Evolutionary conservation across 2,113 vertebrate species (phyloP).

Genomic region (Cyprinus carpio): DNA sequence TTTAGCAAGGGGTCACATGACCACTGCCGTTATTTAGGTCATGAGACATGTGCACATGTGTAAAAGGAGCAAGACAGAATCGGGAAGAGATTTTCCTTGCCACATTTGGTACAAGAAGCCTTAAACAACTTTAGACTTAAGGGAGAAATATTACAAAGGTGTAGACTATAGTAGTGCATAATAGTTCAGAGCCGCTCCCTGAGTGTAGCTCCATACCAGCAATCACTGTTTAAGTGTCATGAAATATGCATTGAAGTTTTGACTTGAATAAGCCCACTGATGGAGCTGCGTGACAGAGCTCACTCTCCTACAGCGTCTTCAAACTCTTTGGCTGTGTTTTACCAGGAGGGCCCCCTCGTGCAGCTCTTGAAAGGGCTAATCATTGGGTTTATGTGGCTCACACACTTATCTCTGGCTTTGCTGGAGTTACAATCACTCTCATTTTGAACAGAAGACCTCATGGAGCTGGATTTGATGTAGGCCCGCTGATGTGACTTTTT

Average conservation of each 20-base stretch:
- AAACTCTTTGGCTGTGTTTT: background rate
- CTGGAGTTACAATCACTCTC: slow-evolving; percentile 6
- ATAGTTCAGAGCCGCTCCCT: background rate
- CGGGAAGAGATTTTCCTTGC: background rate
- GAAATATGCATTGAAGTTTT: slow-evolving; percentile 14
- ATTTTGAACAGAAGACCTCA: background rate
- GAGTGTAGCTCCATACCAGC: background rate
- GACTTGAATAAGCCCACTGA: slow-evolving; percentile 20
- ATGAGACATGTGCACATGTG: background rate
- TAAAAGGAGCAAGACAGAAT: background rate
- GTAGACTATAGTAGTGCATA: background rate
- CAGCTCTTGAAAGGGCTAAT: slow-evolving; percentile 19
- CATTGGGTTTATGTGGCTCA: slow-evolving; percentile 4
- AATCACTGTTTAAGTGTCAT: background rate
- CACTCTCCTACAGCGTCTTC: background rate
- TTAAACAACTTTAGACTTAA: background rate
- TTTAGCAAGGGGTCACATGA: slow-evolving; percentile 1
- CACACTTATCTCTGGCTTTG: slow-evolving; percentile 11
- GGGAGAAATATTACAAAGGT: background rate
- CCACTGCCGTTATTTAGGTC: slow-evolving; percentile 10
- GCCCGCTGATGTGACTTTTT: background rate
- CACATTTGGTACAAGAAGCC: background rate
- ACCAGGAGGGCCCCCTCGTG: slow-evolving; percentile 9
- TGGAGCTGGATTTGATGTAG: background rate
- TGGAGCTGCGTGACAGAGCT: slow-evolving; percentile 20